Percentiles rank a stretch among this genome's conserved stretches.
Conservation (phyloP, 2,888 invertebrate species). For the Eilema griseolum region DNA sequence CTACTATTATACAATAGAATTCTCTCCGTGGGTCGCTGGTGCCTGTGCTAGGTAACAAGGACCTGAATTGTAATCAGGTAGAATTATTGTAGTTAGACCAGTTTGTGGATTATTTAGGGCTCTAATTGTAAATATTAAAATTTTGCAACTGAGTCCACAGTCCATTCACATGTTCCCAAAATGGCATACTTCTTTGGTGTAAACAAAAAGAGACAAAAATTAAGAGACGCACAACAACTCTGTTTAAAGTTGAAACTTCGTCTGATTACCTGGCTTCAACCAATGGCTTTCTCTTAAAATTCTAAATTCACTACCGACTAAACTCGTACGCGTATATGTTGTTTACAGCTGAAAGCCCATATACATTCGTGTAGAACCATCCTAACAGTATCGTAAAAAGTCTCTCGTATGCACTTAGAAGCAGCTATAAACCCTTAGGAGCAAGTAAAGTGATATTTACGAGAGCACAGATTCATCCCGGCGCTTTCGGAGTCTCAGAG, state of each 20-base stretch:
- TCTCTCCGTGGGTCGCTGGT: no score
- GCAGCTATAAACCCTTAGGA: constrained; percentile 35
- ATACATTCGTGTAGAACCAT: constrained; percentile 22
- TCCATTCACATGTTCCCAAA: no score
- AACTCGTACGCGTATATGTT: not conserved
- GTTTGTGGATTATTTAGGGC: no score
- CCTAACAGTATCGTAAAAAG: constrained; percentile 41
- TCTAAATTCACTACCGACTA: not conserved
- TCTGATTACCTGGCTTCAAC: not conserved
- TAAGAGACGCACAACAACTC: not conserved
- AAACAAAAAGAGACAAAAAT: no score
- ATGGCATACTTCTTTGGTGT: no score
- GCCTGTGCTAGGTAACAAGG: no score
- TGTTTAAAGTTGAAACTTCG: not conserved
- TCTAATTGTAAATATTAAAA: no score
- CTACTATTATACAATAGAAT: no score
- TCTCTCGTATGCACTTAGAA: constrained; percentile 33
- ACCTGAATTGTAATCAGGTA: no score
- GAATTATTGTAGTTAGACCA: no score
- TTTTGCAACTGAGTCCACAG: no score
- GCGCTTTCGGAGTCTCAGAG: constrained; percentile 15
- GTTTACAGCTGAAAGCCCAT: constrained; percentile 7
- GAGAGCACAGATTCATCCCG: constrained; percentile 43
- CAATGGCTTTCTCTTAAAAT: not conserved
- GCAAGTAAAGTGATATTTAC: constrained; percentile 54